These are phyloP conservation scores for Larimichthys crocea DNA, from an alignment of 2,113 vertebrate species.

Conservation along the genomic window DNA sequence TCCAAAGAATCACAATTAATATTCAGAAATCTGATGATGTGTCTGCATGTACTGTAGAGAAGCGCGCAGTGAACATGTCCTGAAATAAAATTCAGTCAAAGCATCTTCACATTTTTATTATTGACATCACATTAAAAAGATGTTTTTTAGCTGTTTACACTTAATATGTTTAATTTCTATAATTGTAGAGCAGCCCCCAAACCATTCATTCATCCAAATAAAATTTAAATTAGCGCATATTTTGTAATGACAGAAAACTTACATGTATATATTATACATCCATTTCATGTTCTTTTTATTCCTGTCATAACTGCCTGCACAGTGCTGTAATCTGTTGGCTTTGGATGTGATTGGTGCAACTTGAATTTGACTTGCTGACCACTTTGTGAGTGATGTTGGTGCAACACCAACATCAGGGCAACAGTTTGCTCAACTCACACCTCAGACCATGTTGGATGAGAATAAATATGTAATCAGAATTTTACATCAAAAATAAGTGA, in stretches of 20 bases:
- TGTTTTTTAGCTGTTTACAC: background rate
- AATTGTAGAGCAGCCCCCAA: background rate
- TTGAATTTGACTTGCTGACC: background rate
- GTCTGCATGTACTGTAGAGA: background rate
- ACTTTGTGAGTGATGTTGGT: background rate
- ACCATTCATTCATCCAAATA: background rate
- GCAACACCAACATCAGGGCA: background rate
- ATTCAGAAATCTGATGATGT: background rate
- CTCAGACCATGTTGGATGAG: background rate
- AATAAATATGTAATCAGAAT: too few species aligned
- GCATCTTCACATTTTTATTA: background rate
- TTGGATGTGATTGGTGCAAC: background rate
- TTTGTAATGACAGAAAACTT: background rate
- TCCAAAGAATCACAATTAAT: background rate
- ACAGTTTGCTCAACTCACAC: constrained; percentile 15
- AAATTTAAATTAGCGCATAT: background rate
- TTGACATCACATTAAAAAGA: background rate
- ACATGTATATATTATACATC: too few species aligned
- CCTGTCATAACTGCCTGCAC: background rate
- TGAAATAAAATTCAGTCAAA: background rate
- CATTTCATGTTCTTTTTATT: background rate
- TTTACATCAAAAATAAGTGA: background rate
- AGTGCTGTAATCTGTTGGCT: background rate
- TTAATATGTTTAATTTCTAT: background rate
- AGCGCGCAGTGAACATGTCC: background rate